A percentile compares a stretch with the other conserved stretches of the same genome.
These are phyloP conservation scores for Laspeyria flexula DNA, from an alignment of 2,888 invertebrate species.

Conservation along the genomic window DNA sequence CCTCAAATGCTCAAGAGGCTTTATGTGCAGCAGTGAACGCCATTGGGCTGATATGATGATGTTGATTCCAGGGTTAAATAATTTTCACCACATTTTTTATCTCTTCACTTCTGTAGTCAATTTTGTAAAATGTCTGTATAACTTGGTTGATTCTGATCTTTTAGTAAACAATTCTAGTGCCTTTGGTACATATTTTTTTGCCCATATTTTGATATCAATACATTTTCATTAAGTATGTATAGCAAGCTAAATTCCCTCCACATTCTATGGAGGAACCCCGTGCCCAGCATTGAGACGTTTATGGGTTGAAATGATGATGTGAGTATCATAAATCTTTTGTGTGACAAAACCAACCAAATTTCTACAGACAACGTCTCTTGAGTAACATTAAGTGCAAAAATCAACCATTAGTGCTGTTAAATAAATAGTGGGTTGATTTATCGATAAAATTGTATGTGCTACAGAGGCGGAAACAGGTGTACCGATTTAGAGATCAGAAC, in stretches of 20 bases:
- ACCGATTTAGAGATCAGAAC: constrained; percentile 68
- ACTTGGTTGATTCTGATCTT: constrained; percentile 10
- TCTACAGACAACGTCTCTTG: constrained; percentile 8
- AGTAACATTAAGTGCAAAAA: constrained; percentile 41
- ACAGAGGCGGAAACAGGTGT: constrained; percentile 73
- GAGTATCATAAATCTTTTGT: too few relatives aligned
- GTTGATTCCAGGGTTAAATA: too few relatives aligned
- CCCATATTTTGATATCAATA: too few relatives aligned
- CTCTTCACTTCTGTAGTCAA: constrained; percentile 7
- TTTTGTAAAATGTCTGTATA: constrained; percentile 9
- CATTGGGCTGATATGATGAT: too few relatives aligned
- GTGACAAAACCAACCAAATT: constrained; percentile 16
- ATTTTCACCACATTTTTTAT: not conserved
- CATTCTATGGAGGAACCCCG: too few relatives aligned
- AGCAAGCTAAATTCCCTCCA: too few relatives aligned
- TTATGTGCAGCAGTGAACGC: too few relatives aligned
- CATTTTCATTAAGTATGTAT: too few relatives aligned
- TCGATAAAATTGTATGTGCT: constrained; percentile 66
- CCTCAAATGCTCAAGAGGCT: too few relatives aligned
- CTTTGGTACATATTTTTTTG: too few relatives aligned
- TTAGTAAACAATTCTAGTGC: not conserved
- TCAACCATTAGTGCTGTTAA: constrained; percentile 50
- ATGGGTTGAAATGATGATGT: too few relatives aligned
- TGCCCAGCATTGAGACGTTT: too few relatives aligned
- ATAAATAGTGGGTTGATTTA: constrained; percentile 63